Base-by-base conservation (phyloP, 64 coral and sea anemone species). In the Montipora foliosa region DNA sequence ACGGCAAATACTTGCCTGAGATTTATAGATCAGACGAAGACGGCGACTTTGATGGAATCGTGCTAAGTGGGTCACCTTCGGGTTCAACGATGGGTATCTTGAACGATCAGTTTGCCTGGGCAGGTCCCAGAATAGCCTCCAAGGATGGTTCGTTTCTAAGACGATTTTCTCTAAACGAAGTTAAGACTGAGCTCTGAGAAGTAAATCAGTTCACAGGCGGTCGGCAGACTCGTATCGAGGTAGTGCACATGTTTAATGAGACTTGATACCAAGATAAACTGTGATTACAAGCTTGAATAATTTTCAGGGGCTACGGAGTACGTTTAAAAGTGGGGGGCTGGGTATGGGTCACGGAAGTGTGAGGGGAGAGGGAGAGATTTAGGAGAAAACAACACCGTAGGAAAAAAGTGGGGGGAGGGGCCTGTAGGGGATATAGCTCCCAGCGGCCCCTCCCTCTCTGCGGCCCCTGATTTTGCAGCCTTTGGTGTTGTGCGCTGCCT, bases 101-200 rank as follows among this genome's bases (percentile, higher is more conserved):
- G 10, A 64, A 70, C 9, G 61, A 64, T 50, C 82, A 70, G 46
- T 48, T 71, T 13, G 66, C 71, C 5, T 71, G 15, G 10, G 67
- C 45, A n/a, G n/a, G 19, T 49, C 46, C 19, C 7, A 86, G 47
- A 14, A 45, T 71, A 50, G 8, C 64, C 1, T 86, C 67, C 6
- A 19, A 62, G 1, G 45, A 8, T 71, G 17, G 66, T n/a, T 24
- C 17, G 1, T 86, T 72, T 71, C 47, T 86, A 17, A 49, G 7
- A 46, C 44, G 46, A 5, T 86, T 86, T 86, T 72, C 82, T 22
- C 4, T 86, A 47, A 86, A 45, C 37, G 82, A 86, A 72, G 16
- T 37, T 16, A 86, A n/a, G 2, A 86, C 82, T 24, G 82, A 72
- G 0, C 66, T 86, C 0, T 86, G 47, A 70, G 66, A 17, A 70